Conservation (phyloP, 1,140 invertebrate genomes). For the Zaprionus ornatus region DNA sequence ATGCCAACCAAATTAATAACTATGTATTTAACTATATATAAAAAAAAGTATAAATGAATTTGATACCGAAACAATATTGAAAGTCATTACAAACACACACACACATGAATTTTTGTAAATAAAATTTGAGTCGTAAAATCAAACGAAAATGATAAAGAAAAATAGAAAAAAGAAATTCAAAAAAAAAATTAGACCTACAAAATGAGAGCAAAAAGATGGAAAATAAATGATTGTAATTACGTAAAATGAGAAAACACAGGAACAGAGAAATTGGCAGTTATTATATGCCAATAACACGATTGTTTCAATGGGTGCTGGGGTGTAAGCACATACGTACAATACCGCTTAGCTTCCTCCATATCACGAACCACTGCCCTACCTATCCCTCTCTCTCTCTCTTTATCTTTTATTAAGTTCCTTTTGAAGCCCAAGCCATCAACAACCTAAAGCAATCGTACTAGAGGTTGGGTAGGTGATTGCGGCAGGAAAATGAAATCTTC, state of each 20-base stretch:
- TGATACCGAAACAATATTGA: slow-evolving; percentile 63
- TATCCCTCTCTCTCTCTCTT: not conserved
- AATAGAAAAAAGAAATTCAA: slow-evolving; percentile 58
- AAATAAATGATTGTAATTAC: slow-evolving; percentile 79
- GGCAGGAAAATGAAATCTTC: too few species aligned
- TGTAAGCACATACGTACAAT: slow-evolving; percentile 6
- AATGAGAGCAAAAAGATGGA: slow-evolving; percentile 29
- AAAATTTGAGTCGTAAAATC: slow-evolving; percentile 37
- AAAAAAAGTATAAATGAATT: slow-evolving; percentile 51
- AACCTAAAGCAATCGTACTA: slow-evolving; percentile 1
- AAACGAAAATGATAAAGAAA: slow-evolving; percentile 25
- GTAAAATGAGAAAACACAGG: slow-evolving; percentile 33
- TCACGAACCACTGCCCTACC: not conserved
- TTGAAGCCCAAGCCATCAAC: slow-evolving; percentile 15
- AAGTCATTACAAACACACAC: slow-evolving; percentile 14
- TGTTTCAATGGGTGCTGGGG: slow-evolving; percentile 55
- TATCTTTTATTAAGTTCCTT: not conserved
- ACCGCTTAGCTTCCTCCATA: not conserved
- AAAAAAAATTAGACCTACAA: slow-evolving; percentile 35
- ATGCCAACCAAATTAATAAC: slow-evolving; percentile 40
- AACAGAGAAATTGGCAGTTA: slow-evolving; percentile 55
- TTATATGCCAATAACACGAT: slow-evolving; percentile 61
- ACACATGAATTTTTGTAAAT: slow-evolving; percentile 66
- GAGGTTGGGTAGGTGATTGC: not conserved
- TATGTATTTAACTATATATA: slow-evolving; percentile 17